Evolutionary conservation across 2,113 vertebrate genomes (phyloP).

Genomic region (Aspidoscelis tigris): DNA sequence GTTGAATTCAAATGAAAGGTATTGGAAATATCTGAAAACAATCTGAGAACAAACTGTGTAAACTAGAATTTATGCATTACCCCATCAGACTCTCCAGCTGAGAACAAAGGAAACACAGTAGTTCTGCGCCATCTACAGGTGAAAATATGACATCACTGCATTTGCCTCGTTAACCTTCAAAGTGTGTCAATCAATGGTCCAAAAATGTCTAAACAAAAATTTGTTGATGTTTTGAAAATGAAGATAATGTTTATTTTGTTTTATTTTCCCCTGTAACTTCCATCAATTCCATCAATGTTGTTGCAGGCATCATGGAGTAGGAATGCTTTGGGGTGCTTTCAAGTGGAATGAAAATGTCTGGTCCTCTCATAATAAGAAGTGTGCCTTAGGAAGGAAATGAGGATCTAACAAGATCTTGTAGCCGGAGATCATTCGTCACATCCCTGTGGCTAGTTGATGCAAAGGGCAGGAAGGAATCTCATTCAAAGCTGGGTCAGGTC

Average conservation of each 20-base stretch:
- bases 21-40: not conserved
- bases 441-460: not conserved
- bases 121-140: constrained; percentile 18
- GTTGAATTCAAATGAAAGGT: no score
- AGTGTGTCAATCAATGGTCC: not conserved
- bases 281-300: not conserved
- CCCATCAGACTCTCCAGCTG: not conserved
- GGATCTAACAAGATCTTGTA: not conserved
- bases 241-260: no score
- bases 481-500: not conserved
- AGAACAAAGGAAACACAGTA: not conserved
- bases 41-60: not conserved
- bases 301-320: no score
- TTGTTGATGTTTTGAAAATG: not conserved
- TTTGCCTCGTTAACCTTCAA: not conserved
- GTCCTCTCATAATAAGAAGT: not conserved
- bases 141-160: not conserved
- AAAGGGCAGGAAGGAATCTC: not conserved
- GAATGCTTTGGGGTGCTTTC: not conserved
- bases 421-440: not conserved
- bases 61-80: no score
- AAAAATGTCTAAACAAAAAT: not conserved
- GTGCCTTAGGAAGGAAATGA: not conserved
- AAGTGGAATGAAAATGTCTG: not conserved
- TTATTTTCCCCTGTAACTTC: not conserved